Conservation (phyloP, 1,140 invertebrate species). For the Glossosoma conforme region DNA sequence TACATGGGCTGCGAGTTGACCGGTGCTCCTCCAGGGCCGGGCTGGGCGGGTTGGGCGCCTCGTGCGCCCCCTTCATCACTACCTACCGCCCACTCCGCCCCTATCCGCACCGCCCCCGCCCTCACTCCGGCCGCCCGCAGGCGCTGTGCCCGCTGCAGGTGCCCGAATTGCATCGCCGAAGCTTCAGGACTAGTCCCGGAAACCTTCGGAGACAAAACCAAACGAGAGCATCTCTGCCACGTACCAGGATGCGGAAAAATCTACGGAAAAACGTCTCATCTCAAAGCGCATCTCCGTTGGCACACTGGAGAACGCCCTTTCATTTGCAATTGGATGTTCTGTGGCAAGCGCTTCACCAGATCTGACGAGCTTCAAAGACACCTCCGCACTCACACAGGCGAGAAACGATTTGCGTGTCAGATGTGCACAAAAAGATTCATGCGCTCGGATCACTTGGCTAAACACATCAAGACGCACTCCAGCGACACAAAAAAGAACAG, state of each 20-base stretch:
- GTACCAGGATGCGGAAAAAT: conserved; percentile 86
- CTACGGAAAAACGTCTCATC: conserved; percentile 87
- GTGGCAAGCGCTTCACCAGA: conserved; percentile 81
- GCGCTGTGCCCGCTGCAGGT: conserved; percentile 60
- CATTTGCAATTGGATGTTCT: conserved; percentile 74
- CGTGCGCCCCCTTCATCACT: conserved; percentile 6
- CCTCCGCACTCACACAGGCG: conserved; percentile 74
- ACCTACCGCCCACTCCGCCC: not conserved
- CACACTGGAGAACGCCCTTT: conserved; percentile 76
- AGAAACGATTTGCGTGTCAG: conserved; percentile 72
- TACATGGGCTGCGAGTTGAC: conserved; percentile 15
- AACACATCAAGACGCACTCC: conserved; percentile 77
- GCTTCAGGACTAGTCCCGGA: conserved; percentile 55
- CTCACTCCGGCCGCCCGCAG: conserved; percentile 39
- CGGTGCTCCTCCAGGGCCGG: conserved; percentile 10
- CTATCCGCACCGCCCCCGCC: not conserved
- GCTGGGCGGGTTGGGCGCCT: conserved; percentile 6
- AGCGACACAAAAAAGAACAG: conserved; percentile 51
- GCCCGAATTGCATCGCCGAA: conserved; percentile 67
- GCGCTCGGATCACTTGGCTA: conserved; percentile 78
- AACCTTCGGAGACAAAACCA: conserved; percentile 55
- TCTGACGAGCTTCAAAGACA: conserved; percentile 86
- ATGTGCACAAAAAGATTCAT: conserved; percentile 76
- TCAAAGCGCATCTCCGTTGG: conserved; percentile 83
- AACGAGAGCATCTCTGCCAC: conserved; percentile 84